phyloP scores from a whole-genome alignment of 2,113 vertebrate species.

The Pao palembangensis region DNA sequence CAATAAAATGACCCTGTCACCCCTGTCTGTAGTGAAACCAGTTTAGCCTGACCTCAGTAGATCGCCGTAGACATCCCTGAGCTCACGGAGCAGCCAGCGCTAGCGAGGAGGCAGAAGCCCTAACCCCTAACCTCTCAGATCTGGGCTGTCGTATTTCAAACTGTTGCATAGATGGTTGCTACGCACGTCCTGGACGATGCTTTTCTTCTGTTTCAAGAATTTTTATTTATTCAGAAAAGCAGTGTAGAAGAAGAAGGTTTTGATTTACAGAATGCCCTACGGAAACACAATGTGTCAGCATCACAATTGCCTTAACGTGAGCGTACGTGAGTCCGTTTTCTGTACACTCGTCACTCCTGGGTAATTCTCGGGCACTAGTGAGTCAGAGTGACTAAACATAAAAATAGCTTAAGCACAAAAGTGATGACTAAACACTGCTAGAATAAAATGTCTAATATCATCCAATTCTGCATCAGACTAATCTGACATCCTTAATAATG shows the following conservation, averaged over 20 bases:
- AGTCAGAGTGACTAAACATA: conserved; percentile 49
- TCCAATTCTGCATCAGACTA: conserved; percentile 6
- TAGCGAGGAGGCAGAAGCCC: conserved; percentile 6
- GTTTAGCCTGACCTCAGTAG: conserved; percentile 67
- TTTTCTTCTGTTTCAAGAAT: no score
- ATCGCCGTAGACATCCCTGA: conserved; percentile 49
- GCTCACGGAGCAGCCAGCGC: conserved; percentile 51
- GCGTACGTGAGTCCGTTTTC: no score
- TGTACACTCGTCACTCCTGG: neutral
- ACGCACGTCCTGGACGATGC: no score
- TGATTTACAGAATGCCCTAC: no score
- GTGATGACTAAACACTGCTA: conserved; percentile 11
- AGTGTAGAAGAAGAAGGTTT: no score
- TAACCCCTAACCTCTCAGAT: conserved; percentile 26
- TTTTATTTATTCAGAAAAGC: no score
- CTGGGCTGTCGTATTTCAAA: conserved; percentile 4
- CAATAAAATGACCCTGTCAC: conserved; percentile 37
- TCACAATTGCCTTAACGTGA: no score
- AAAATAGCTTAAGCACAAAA: conserved; percentile 24
- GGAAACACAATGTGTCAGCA: no score
- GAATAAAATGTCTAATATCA: neutral
- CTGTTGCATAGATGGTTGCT: neutral
- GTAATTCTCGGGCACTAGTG: conserved; percentile 8
- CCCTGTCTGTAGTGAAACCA: conserved; percentile 45
- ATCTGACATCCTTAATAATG: no score